Evolutionary conservation across 2,888 invertebrate species (phyloP).

Genomic region (Rhorus exstirpatorius): DNA sequence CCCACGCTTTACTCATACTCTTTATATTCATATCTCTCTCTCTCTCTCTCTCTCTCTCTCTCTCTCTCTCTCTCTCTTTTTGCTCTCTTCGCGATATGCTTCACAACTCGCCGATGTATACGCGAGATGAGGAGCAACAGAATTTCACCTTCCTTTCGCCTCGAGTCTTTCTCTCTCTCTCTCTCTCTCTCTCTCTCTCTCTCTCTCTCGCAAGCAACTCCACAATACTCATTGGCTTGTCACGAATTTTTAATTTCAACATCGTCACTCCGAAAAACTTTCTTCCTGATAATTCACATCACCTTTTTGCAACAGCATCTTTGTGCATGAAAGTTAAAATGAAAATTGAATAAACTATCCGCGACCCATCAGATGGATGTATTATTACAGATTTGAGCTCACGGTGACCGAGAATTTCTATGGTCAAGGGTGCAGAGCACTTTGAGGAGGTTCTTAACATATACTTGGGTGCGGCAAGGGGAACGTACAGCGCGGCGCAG

Average conservation of each 20-base stretch:
- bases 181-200: too few species aligned
- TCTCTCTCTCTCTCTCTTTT: constrained; percentile 21
- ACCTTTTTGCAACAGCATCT: constrained; percentile 56
- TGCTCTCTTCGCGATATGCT: constrained; percentile 57
- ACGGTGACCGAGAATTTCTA: too few species aligned
- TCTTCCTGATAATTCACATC: constrained; percentile 55
- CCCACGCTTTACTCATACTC: constrained; percentile 49
- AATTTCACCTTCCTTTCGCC: constrained; percentile 48
- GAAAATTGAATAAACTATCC: not conserved
- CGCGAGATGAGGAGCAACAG: constrained; percentile 45
- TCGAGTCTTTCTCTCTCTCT: too few species aligned
- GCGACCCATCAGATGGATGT: too few species aligned
- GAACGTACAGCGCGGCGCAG: too few species aligned
- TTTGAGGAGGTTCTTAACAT: too few species aligned
- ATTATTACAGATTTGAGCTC: too few species aligned
- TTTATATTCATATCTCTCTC: constrained; percentile 33
- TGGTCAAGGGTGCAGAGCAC: too few species aligned
- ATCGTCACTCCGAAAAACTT: constrained; percentile 24
- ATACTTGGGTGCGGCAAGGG: too few species aligned
- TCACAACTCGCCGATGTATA: constrained; percentile 62
- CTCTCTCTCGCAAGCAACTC: constrained; percentile 14
- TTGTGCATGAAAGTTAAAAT: not conserved
- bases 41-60: constrained; percentile 54
- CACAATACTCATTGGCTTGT: constrained; percentile 23
- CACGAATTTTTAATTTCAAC: constrained; percentile 47